These are phyloP conservation scores for Notothenia rossii DNA, from an alignment of 2,113 vertebrate species.

Conservation along the genomic window DNA sequence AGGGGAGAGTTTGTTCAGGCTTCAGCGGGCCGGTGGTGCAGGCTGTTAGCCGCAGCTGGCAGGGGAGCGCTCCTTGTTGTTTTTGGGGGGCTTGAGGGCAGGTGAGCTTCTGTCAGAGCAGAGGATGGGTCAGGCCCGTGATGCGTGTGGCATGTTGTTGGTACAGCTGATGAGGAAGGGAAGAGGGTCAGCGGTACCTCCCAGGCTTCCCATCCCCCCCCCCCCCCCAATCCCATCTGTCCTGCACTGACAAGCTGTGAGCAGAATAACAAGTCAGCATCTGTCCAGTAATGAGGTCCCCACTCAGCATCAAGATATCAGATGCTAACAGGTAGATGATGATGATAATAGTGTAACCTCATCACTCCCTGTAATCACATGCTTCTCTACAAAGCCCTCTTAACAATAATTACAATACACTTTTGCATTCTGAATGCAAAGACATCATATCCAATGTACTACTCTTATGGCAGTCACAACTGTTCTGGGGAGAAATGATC, in stretches of 20 bases:
- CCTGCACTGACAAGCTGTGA: conserved; percentile 60
- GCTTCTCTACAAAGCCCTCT: not conserved
- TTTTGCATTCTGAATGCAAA: not conserved
- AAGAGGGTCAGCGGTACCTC: conserved; percentile 72
- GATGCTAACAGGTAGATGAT: conserved; percentile 65
- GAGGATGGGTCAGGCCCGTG: conserved; percentile 54
- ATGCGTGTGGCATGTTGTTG: conserved; percentile 70
- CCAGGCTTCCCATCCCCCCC: conserved; percentile 57
- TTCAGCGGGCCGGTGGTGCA: conserved; percentile 32
- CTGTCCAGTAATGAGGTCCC: conserved; percentile 67
- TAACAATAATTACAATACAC: conserved; percentile 26
- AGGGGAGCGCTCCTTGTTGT: conserved; percentile 61
- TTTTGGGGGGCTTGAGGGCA: conserved; percentile 65
- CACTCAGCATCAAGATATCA: conserved; percentile 67
- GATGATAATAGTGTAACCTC: conserved; percentile 38
- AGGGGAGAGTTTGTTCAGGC: conserved; percentile 45
- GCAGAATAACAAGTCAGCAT: conserved; percentile 74
- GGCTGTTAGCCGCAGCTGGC: conserved; percentile 66
- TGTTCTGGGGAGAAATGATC: not conserved
- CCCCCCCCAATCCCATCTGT: conserved; percentile 76
- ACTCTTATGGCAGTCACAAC: not conserved
- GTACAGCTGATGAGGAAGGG: conserved; percentile 62
- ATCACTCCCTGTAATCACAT: conserved; percentile 40
- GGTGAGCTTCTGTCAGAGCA: conserved; percentile 66
- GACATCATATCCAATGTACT: not conserved